A percentile compares a stretch with the other conserved stretches of the same genome.
Evolutionary conservation across 2,113 vertebrate genomes (phyloP).

Genomic region (Trinectes maculatus): DNA sequence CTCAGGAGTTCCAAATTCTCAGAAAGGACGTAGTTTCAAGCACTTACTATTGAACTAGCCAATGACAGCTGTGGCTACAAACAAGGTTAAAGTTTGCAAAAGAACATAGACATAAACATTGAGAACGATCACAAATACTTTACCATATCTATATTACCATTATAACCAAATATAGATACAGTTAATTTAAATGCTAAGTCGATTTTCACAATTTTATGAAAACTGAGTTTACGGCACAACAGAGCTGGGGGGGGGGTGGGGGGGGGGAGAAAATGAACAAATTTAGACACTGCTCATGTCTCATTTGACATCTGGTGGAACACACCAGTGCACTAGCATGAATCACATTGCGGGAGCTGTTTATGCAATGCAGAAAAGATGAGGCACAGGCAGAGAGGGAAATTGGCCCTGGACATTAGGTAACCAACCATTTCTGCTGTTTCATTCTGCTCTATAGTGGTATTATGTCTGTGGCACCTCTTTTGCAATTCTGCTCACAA

Average conservation of each 20-base stretch:
- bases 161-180: conserved; percentile 1
- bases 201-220: conserved; percentile 4
- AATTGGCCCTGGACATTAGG: conserved; percentile 32
- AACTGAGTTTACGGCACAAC: not conserved
- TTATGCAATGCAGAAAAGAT: conserved; percentile 17
- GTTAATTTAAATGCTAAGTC: conserved; percentile 8
- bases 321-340: conserved; percentile 13
- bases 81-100: too few relatives aligned
- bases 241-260: not conserved
- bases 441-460: conserved; percentile 5
- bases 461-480: not conserved
- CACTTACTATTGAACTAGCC: too few relatives aligned
- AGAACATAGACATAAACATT: too few relatives aligned
- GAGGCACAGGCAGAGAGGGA: conserved; percentile 24
- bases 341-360: conserved; percentile 32
- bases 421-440: conserved; percentile 10
- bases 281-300: conserved; percentile 24
- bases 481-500: conserved; percentile 18
- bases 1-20: too few relatives aligned
- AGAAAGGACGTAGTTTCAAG: too few relatives aligned
- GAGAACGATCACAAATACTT: too few relatives aligned
- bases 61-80: too few relatives aligned
- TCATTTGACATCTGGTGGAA: conserved; percentile 34
- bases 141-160: not conserved
- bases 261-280: conserved; percentile 12